Evolutionary conservation across 2,888 invertebrate genomes (phyloP).

Genomic region (Tipula unca): DNA sequence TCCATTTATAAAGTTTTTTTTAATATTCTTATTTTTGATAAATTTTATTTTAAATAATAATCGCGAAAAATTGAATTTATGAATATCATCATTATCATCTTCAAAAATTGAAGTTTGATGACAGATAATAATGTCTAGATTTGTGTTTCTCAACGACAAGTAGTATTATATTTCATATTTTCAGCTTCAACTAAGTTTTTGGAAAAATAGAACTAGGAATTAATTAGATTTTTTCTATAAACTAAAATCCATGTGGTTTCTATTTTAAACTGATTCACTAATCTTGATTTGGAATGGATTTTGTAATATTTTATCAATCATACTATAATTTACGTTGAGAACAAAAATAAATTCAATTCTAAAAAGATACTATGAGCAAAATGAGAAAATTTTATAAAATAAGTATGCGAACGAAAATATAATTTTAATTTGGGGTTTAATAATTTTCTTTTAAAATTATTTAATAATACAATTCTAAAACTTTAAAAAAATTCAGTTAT

Average conservation of each 20-base stretch:
- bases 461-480: background rate
- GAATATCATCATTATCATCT: too few relatives aligned
- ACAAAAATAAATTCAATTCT: background rate
- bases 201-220: too few relatives aligned
- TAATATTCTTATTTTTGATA: slow-evolving; percentile 1
- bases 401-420: background rate
- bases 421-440: background rate
- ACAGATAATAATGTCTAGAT: too few relatives aligned
- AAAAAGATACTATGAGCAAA: background rate
- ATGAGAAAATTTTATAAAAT: background rate
- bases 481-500: background rate
- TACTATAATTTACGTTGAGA: background rate
- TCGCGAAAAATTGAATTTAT: background rate
- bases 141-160: too few relatives aligned
- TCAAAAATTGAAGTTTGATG: background rate
- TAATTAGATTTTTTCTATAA: too few relatives aligned
- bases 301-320: background rate
- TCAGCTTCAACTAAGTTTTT: too few relatives aligned
- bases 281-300: background rate
- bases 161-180: too few relatives aligned
- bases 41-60: background rate
- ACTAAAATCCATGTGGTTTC: too few relatives aligned
- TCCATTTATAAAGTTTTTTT: slow-evolving; percentile 4
- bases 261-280: too few relatives aligned
- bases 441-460: background rate